Evolutionary conservation across 2,113 vertebrate genomes (phyloP).

Genomic region (Anser brachyrhynchus): DNA sequence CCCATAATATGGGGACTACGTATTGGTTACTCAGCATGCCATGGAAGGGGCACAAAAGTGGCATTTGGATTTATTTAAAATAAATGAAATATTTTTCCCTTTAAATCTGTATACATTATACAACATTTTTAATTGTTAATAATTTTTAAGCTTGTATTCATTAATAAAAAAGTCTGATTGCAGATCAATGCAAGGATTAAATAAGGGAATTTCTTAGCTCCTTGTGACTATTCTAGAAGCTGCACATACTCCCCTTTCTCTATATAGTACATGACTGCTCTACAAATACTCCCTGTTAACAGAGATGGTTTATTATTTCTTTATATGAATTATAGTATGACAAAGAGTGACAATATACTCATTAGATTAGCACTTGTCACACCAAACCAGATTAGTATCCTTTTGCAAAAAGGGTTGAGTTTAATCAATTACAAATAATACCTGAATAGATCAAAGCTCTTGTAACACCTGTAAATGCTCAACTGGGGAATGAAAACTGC

Average conservation of each 20-base stretch:
- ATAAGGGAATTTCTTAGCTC: not conserved
- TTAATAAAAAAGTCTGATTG: not conserved
- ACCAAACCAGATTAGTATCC: not conserved
- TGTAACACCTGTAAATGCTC: not conserved
- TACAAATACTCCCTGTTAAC: not conserved
- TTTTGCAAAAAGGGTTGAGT: not conserved
- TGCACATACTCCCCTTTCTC: not conserved
- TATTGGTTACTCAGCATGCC: not conserved
- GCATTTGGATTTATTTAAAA: not conserved
- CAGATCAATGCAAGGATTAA: not conserved
- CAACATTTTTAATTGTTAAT: not conserved
- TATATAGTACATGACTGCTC: not conserved
- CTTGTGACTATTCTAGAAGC: not conserved
- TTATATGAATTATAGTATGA: not conserved
- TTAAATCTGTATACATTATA: not conserved
- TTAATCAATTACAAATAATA: constrained; percentile 31
- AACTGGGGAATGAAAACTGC: not conserved
- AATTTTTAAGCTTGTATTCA: not conserved
- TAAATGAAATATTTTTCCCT: not conserved
- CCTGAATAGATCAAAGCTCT: not conserved
- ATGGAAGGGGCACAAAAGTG: not conserved
- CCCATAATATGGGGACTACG: fast-evolving
- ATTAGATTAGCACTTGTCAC: constrained; percentile 8
- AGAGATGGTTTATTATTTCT: not conserved
- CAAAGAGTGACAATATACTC: not conserved